Percentiles rank a stretch among this genome's conserved stretches.
Evolutionary conservation across 2,113 vertebrate species (phyloP).

Genomic region (Triplophysa rosa): DNA sequence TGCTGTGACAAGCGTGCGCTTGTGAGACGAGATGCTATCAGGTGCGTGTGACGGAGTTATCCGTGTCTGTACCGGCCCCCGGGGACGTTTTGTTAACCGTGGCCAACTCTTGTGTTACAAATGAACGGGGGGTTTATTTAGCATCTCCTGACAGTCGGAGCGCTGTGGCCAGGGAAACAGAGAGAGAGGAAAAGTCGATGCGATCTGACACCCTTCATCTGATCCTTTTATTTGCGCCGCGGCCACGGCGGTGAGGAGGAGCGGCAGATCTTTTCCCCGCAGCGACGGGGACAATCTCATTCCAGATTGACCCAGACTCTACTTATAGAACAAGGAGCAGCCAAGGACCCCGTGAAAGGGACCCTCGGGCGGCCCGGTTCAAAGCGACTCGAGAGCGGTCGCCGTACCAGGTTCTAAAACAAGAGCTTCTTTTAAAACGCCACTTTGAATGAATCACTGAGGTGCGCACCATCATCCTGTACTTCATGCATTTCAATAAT

Average conservation of each 20-base stretch:
- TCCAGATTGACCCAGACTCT: constrained; percentile 10
- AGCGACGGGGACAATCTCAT: constrained; percentile 33
- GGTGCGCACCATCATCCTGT: background rate
- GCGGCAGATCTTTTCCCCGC: constrained; percentile 32
- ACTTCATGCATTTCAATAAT: background rate
- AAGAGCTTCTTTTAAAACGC: background rate
- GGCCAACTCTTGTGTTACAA: constrained; percentile 48
- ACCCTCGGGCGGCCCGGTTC: background rate
- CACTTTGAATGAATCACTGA: background rate
- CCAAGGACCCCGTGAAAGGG: constrained; percentile 14
- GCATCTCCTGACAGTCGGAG: constrained; percentile 53
- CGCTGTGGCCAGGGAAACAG: constrained; percentile 42
- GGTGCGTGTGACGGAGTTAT: constrained; percentile 27
- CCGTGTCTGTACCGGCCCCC: constrained; percentile 36
- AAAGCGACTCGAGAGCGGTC: background rate
- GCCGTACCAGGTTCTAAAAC: background rate
- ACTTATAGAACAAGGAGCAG: constrained; percentile 34
- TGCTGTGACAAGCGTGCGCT: background rate
- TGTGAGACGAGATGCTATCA: constrained; percentile 42
- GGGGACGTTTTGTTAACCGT: constrained; percentile 35
- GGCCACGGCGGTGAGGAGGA: constrained; percentile 14
- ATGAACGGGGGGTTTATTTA: constrained; percentile 50
- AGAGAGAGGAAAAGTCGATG: constrained; percentile 37
- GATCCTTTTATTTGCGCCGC: constrained; percentile 42
- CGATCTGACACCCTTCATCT: constrained; percentile 56